Conservation (phyloP, 2,113 vertebrate species). For the Vulpes vulpes region DNA sequence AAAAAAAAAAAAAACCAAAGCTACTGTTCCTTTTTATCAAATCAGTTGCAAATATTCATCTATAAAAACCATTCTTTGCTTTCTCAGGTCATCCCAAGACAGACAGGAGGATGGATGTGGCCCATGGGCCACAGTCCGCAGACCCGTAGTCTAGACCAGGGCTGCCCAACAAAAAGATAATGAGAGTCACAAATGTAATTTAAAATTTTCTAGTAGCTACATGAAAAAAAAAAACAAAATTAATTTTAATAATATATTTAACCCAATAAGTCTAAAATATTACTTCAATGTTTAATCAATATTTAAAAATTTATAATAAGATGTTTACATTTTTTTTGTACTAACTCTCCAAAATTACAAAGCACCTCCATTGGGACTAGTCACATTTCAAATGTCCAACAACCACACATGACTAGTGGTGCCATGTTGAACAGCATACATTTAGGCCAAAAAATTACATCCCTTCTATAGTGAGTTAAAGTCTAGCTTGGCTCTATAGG, state of each 20-base stretch:
- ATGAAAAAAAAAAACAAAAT: not conserved
- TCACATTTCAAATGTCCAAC: not conserved
- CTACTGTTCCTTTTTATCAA: slow-evolving; percentile 1
- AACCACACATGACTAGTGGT: not conserved
- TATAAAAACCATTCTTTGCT: not conserved
- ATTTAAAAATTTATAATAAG: not conserved
- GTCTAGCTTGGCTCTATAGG: not conserved
- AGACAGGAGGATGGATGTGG: not conserved
- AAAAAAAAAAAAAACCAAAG: not conserved
- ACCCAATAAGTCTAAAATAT: not conserved
- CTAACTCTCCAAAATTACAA: not conserved
- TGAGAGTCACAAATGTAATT: not conserved
- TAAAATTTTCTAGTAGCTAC: slow-evolving; percentile 29
- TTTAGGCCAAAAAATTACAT: not conserved
- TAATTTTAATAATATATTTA: slow-evolving; percentile 30
- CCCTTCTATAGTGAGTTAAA: not conserved
- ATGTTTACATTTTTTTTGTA: not conserved
- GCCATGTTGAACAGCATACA: not conserved
- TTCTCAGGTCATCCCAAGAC: not conserved
- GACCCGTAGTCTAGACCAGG: not conserved
- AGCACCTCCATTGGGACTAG: not conserved
- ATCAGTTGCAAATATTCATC: not conserved
- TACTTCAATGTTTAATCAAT: slow-evolving; percentile 43
- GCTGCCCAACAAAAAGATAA: not conserved
- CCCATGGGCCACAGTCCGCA: not conserved